Evolutionary conservation across 1,140 invertebrate species (phyloP), one percentile per base, ranked within the genome.

Genomic region (Diabrotica virgifera): DNA sequence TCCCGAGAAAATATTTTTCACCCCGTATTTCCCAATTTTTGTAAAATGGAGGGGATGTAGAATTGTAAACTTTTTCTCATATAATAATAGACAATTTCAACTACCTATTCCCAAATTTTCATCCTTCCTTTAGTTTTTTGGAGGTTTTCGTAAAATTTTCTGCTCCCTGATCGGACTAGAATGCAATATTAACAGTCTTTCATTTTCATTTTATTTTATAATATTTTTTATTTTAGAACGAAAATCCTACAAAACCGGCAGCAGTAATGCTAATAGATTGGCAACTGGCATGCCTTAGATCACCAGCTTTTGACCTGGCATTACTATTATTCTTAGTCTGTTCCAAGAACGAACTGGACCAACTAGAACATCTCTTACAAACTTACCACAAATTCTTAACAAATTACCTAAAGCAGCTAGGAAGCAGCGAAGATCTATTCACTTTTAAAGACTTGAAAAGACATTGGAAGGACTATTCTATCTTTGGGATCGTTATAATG

Each of bases 311-410:
- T 3, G 85, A 86, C 63, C 66, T 87, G 50, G 78, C 78, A 0
- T 83, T 85, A 65, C 83, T 82, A 59, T 74, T 87, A 6, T 86
- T 82, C 64, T 80, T 79, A 66, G 81, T 80, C 56, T 82, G 83
- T 0, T 80, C 82, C 11, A 66, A 78, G 56, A 69, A 79, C 6
- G 78, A 85, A 40, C 75, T 84, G n/a, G 61, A 76, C 8, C 74
- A 85, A 63, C 82, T 82, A 52, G 65, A 81, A 8, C 53, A 75
- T 52, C 70, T 85, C 9, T 38, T 87, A 3, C 66, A 85, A 12
- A 68, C 82, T 6, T 87, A 87, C 73, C 81, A 85, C 64, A 68
- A 75, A 11, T 79, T 80, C 14, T 73, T 86, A 52, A 70, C 69
- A 1, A 72, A 72, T 11, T 77, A 64, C 38, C 24, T 74, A 8